Evolutionary conservation across 2,888 invertebrate genomes (phyloP).

Genomic region (Cryptocephalus primarius): DNA sequence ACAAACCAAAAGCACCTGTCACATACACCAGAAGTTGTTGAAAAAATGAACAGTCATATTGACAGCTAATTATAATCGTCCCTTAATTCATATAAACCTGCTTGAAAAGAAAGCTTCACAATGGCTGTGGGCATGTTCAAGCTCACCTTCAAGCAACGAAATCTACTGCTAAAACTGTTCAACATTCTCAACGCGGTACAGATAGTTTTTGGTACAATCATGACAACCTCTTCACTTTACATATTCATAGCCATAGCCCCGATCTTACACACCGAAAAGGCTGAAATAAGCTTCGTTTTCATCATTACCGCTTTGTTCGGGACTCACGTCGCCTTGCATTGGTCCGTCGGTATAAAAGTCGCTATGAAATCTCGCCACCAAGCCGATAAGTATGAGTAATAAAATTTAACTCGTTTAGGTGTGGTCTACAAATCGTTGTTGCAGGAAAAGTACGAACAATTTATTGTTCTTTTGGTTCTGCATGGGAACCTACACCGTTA

Average conservation of each 20-base stretch:
- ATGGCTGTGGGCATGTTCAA: slow-evolving; percentile 27
- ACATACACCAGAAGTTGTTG: too few species aligned
- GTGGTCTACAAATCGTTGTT: background rate
- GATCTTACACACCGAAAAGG: slow-evolving; percentile 31
- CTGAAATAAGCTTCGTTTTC: slow-evolving; percentile 34
- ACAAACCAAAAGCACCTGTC: too few species aligned
- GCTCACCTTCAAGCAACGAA: slow-evolving; percentile 23
- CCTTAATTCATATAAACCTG: too few species aligned
- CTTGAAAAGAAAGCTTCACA: background rate
- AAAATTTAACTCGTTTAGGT: background rate
- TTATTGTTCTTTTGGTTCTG: slow-evolving; percentile 31
- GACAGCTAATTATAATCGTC: too few species aligned
- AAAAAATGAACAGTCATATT: too few species aligned
- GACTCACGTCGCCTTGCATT: slow-evolving; percentile 30
- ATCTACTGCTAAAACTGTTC: slow-evolving; percentile 22
- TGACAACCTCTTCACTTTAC: slow-evolving; percentile 29
- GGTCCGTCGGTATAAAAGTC: slow-evolving; percentile 32
- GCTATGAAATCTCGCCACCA: slow-evolving; percentile 30
- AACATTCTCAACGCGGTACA: slow-evolving; percentile 26
- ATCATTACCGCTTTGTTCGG: slow-evolving; percentile 32
- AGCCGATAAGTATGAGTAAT: slow-evolving; percentile 30
- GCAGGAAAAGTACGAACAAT: slow-evolving; percentile 33
- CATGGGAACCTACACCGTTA: slow-evolving; percentile 28
- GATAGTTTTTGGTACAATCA: slow-evolving; percentile 27
- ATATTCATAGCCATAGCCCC: slow-evolving; percentile 28